phyloP scores from a whole-genome alignment of 2,888 invertebrate species.

The Hypolimnas misippus region DNA sequence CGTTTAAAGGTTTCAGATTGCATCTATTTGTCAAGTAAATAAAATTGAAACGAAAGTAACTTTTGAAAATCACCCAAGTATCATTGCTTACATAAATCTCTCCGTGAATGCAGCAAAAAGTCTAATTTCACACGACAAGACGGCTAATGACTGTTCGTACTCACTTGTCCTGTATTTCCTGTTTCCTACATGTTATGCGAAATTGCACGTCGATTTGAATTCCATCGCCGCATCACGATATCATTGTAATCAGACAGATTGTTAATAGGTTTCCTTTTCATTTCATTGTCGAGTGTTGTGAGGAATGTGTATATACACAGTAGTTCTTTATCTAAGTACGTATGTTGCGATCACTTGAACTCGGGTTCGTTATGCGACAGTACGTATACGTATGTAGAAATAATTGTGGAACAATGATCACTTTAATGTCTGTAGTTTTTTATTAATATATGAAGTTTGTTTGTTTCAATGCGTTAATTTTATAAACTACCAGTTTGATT shows the following conservation, averaged over 20 bases:
- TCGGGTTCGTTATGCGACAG: neutral
- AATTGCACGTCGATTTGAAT: conserved; percentile 70
- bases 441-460: too few species aligned
- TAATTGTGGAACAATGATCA: too few species aligned
- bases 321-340: neutral
- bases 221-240: conserved; percentile 49
- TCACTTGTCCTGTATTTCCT: conserved; percentile 75
- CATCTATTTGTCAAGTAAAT: too few species aligned
- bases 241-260: conserved; percentile 59
- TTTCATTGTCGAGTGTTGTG: conserved; percentile 45
- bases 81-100: conserved; percentile 35
- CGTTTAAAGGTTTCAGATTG: too few species aligned
- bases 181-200: conserved; percentile 68
- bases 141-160: conserved; percentile 63
- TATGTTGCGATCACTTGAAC: neutral
- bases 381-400: neutral
- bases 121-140: conserved; percentile 55
- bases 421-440: too few species aligned
- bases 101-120: conserved; percentile 47
- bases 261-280: conserved; percentile 64
- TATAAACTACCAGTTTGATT: too few species aligned
- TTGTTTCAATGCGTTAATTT: too few species aligned
- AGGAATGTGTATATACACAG: neutral
- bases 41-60: conserved; percentile 33
- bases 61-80: conserved; percentile 24